Percentiles rank a stretch among this genome's conserved stretches.
These are phyloP conservation scores for Notechis scutatus DNA, from an alignment of 2,113 vertebrate species.

Conservation along the genomic window DNA sequence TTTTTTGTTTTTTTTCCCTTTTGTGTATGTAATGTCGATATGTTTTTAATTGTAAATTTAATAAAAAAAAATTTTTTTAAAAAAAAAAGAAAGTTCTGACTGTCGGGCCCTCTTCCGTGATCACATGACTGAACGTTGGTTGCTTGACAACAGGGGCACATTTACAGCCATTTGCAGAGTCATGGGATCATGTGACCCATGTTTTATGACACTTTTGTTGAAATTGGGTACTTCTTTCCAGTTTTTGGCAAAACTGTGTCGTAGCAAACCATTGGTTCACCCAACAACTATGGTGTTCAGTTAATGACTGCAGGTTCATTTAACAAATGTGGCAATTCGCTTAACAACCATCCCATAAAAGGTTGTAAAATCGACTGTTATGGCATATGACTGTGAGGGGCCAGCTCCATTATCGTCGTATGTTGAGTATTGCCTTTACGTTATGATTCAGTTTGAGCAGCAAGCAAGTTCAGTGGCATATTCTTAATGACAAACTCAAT, in stretches of 20 bases:
- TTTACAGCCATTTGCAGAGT: neutral
- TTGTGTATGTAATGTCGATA: too few species aligned
- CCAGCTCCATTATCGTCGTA: neutral
- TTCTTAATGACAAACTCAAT: neutral
- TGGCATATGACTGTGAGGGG: neutral
- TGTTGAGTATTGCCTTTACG: neutral
- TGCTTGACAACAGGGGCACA: too few species aligned
- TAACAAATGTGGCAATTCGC: neutral
- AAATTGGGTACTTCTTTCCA: neutral
- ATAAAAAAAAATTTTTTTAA: too few species aligned
- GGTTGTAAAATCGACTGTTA: neutral
- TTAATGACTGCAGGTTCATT: neutral
- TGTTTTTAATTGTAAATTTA: too few species aligned
- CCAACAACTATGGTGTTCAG: neutral
- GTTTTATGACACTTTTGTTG: neutral
- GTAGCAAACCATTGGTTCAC: neutral
- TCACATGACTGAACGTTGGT: too few species aligned
- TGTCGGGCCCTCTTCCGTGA: too few species aligned
- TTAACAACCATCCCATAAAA: neutral
- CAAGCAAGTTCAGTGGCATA: neutral
- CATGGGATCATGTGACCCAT: neutral
- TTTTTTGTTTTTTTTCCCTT: too few species aligned
- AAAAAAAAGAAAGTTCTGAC: too few species aligned
- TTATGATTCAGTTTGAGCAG: neutral
- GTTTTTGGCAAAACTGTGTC: neutral